Percentiles rank a stretch among this genome's conserved stretches.
phyloP scores from a whole-genome alignment of 2,113 vertebrate genomes.

The Boleophthalmus pectinirostris region DNA sequence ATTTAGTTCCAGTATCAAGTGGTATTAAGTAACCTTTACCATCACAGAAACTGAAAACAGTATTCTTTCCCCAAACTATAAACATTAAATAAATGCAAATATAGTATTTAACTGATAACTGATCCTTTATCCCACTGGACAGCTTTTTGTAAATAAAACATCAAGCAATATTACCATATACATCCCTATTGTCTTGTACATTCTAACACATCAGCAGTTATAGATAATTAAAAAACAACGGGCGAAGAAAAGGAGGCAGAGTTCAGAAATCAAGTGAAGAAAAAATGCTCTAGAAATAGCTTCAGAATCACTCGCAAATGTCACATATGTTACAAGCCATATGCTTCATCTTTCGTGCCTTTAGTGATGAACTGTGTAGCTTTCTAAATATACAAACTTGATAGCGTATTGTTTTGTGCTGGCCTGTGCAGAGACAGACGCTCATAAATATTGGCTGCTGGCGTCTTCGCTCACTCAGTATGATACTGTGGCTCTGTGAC shows the following conservation, averaged over 20 bases:
- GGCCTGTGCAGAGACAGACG: neutral
- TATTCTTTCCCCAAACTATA: no score
- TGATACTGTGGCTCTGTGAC: conserved; percentile 27
- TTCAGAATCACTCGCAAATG: neutral
- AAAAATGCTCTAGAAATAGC: conserved; percentile 24
- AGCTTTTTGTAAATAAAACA: no score
- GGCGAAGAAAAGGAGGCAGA: neutral
- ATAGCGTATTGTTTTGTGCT: neutral
- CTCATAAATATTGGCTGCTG: neutral
- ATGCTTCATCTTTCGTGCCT: neutral
- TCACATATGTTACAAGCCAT: neutral
- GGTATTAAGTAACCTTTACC: no score
- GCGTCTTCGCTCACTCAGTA: conserved; percentile 3
- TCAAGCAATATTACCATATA: no score
- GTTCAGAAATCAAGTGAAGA: neutral
- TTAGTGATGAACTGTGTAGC: neutral
- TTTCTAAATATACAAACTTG: neutral
- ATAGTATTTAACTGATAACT: no score
- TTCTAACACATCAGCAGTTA: no score
- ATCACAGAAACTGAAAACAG: no score
- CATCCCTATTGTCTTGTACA: no score
- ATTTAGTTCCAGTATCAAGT: no score
- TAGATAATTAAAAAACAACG: neutral
- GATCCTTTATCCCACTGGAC: no score
- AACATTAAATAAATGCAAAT: no score